Evolutionary conservation across 1,140 invertebrate species (phyloP).

Genomic region (Orchestia grillus): DNA sequence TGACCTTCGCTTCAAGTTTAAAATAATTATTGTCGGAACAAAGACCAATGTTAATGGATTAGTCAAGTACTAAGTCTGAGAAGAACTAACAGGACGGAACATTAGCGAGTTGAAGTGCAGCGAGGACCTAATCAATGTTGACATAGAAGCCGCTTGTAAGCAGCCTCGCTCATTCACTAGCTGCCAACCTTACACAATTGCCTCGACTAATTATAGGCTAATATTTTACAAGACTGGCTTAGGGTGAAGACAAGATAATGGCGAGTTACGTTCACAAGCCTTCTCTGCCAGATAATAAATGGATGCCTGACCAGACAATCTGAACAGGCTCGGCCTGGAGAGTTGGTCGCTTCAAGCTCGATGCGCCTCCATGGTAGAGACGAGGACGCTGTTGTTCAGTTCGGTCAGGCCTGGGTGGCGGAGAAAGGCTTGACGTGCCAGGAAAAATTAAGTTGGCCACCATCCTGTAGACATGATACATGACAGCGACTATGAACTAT

Average conservation of each 20-base stretch:
- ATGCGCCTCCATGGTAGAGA: neutral
- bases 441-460: neutral
- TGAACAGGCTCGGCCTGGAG: constrained; percentile 38
- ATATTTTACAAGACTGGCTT: constrained; percentile 48
- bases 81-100: constrained; percentile 33
- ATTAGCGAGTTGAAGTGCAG: constrained; percentile 36
- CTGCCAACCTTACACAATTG: constrained; percentile 52
- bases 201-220: constrained; percentile 56
- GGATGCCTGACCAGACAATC: constrained; percentile 49
- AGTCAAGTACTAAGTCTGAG: constrained; percentile 24
- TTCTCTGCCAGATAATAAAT: constrained; percentile 47
- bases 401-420: neutral
- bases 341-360: constrained; percentile 12
- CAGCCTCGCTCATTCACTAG: constrained; percentile 52
- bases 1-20: neutral
- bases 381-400: neutral
- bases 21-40: neutral
- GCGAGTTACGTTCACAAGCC: constrained; percentile 53
- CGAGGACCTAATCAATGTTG: constrained; percentile 38
- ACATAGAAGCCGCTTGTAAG: constrained; percentile 52
- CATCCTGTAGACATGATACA: neutral
- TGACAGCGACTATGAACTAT: neutral
- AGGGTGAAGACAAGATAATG: constrained; percentile 55
- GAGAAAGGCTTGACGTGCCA: neutral
- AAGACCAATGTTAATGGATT: constrained; percentile 13